Base-by-base conservation (phyloP, 2,888 invertebrate genomes). In the Heteromurus nitidus region DNA sequence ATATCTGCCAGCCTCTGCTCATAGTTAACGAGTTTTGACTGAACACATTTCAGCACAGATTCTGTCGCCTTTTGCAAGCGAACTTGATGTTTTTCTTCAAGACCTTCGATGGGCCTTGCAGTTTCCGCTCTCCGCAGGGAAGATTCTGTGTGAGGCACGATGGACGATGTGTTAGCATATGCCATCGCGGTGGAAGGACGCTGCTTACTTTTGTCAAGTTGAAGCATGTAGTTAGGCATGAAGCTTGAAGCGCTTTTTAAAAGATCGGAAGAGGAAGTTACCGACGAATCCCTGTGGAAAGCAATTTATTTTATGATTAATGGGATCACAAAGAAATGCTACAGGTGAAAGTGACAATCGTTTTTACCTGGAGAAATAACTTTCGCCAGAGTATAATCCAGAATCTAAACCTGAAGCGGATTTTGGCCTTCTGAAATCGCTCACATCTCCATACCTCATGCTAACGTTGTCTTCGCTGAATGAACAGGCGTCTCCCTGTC, bases 61-160 rank as follows among this genome's bases (percentile, higher is more conserved):
- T 86, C 86, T 0, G 85, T 86, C 1, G 86, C 86, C 70, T 83
- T 86, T 47, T 86, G 86, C 28, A 86, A 67, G 18, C 85, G 80
- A 31, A 62, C 76, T 58, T 84, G 83, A n/a, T 77, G 77, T 26
- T 70, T 77, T 30, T 77, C 69, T 31, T 77, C 77, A 36, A 77
- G n/a, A 7, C 62, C 77, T 28, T 69, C 77, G 9, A 77, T 31
- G 18, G 77, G 69, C 31, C 36, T 60, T 0, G 77, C 70, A 5
- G 69, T 62, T 64, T 69, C 77, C 0, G 47, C 31, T 36, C 42
- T 42, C 18, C 62, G 47, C 9, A 62, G 11, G 3, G 76, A 76
- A 20, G 77, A 16, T 20, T 77, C 77, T 13, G 77, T 69, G 9
- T 60, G 69, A 7, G 18, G 9, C 9, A n/a, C n/a, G n/a, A n/a